Conservation (phyloP, 2,888 invertebrate species). For the Spilarctia lutea region DNA sequence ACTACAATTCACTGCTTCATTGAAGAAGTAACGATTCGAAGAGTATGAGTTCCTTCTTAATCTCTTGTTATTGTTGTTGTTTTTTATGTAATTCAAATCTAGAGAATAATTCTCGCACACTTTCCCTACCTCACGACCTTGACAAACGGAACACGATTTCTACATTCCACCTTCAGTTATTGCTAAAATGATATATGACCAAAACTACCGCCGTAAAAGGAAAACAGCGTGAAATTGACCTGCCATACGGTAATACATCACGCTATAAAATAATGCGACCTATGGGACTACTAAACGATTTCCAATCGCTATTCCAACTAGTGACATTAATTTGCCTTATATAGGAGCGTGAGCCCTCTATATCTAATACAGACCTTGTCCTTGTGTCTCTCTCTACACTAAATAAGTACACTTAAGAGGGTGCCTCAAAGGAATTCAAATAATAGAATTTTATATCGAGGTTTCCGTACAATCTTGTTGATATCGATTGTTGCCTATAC, state of each 20-base stretch:
- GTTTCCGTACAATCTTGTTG: neutral
- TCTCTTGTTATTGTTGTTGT: too few species aligned
- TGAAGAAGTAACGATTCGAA: too few species aligned
- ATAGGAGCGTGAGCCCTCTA: neutral
- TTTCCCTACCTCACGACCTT: neutral
- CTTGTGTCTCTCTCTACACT: neutral
- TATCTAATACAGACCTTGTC: slow-evolving; percentile 7
- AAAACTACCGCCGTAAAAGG: slow-evolving; percentile 20
- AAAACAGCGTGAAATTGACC: slow-evolving; percentile 42
- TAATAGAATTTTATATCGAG: neutral
- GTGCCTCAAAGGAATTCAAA: neutral
- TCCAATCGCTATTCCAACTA: slow-evolving; percentile 34
- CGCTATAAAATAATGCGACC: slow-evolving; percentile 39
- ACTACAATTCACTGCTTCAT: too few species aligned
- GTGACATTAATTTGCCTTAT: slow-evolving; percentile 37
- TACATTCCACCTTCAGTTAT: slow-evolving; percentile 16
- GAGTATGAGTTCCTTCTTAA: too few species aligned
- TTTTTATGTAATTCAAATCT: neutral
- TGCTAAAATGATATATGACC: slow-evolving; percentile 39
- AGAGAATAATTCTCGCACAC: neutral
- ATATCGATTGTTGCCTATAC: neutral
- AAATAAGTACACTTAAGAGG: neutral
- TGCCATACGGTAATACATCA: slow-evolving; percentile 43
- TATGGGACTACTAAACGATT: slow-evolving; percentile 49
- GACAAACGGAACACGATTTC: slow-evolving; percentile 9